Evolutionary conservation across 92 coral and sea anemone genomes (phyloP).

Genomic region (Zoanthus gigantus): DNA sequence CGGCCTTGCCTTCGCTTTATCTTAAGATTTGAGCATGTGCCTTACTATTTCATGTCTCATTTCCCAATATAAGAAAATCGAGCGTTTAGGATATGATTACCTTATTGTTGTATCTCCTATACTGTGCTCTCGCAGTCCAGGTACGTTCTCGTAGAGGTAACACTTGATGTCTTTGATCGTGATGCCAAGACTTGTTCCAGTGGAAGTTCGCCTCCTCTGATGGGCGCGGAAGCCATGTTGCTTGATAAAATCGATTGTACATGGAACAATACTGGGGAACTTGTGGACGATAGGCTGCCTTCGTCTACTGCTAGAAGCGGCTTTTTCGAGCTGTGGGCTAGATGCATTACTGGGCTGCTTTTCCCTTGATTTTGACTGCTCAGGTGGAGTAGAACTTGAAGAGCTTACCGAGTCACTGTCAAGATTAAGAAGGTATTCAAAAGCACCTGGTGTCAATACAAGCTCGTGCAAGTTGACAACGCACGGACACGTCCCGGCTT

Average conservation of each 20-base stretch:
- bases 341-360: neutral
- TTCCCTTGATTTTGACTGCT: no score
- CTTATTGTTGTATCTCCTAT: slow-evolving; percentile 40
- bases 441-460: slow-evolving; percentile 34
- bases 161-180: slow-evolving; percentile 11
- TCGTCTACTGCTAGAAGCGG: neutral
- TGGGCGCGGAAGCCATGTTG: slow-evolving; percentile 52
- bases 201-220: slow-evolving; percentile 38
- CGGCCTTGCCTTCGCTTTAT: neutral
- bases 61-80: neutral
- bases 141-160: slow-evolving; percentile 17
- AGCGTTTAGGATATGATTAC: neutral
- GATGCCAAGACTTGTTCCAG: slow-evolving; percentile 31
- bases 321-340: neutral
- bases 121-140: slow-evolving; percentile 38
- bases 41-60: neutral
- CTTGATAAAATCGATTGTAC: slow-evolving; percentile 39
- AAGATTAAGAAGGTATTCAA: neutral
- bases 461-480: slow-evolving; percentile 19
- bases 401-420: neutral
- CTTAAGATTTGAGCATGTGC: neutral
- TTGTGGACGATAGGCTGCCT: slow-evolving; percentile 17
- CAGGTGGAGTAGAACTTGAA: neutral
- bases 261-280: slow-evolving; percentile 28
- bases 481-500: slow-evolving; percentile 15